These are phyloP conservation scores for Onychomys arenicola DNA, from an alignment of 2,797 vertebrate species.

Conservation along the genomic window DNA sequence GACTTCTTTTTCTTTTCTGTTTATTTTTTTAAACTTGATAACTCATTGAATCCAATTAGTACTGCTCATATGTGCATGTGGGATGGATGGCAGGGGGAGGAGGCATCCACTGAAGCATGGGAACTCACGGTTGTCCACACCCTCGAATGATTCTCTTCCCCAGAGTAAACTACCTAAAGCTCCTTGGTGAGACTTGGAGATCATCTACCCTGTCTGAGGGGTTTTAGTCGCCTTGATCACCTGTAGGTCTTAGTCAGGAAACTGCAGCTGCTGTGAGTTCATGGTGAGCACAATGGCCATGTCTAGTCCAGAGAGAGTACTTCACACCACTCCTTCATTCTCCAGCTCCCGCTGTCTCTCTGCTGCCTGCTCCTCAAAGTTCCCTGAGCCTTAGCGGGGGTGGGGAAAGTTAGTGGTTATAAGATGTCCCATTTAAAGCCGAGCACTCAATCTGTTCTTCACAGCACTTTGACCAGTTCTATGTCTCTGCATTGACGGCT, in stretches of 20 bases:
- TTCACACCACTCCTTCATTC: background rate
- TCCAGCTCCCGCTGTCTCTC: too few relatives aligned
- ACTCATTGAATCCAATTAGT: background rate
- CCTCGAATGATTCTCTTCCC: background rate
- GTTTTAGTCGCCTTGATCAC: too few relatives aligned
- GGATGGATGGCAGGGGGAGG: background rate
- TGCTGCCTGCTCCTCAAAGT: background rate
- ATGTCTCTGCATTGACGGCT: background rate
- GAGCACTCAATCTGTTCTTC: background rate
- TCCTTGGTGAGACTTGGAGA: background rate
- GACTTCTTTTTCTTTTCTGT: background rate
- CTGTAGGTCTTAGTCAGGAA: background rate
- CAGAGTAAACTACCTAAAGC: too few relatives aligned
- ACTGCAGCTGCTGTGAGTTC: background rate
- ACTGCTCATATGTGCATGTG: background rate
- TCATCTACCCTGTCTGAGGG: background rate
- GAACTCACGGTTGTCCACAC: background rate
- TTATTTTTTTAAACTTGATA: background rate
- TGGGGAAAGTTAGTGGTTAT: too few relatives aligned
- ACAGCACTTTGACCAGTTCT: background rate
- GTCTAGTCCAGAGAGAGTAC: fast-evolving
- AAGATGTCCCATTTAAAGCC: background rate
- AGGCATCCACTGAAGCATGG: too few relatives aligned
- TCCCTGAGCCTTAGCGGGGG: background rate
- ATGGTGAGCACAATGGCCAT: too few relatives aligned